Percentiles rank a stretch among this genome's conserved stretches.
These are phyloP conservation scores for Achatina immaculata DNA, from an alignment of 1,140 invertebrate genomes.

Conservation along the genomic window DNA sequence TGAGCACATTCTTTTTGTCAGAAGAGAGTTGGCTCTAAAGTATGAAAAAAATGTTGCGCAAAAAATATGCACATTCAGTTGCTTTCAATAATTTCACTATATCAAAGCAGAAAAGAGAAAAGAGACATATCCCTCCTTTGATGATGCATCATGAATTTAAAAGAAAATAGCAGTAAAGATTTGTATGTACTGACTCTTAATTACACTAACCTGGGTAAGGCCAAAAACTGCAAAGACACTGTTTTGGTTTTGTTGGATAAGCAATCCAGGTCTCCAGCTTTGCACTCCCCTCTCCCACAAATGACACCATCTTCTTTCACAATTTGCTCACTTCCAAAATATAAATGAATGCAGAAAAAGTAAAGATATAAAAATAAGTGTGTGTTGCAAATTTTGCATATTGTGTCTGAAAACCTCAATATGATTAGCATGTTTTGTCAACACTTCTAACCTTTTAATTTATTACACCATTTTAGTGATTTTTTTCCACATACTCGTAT, in stretches of 20 bases:
- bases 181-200: background rate
- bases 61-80: too few species aligned
- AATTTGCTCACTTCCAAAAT: constrained; percentile 41
- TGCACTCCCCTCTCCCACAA: constrained; percentile 62
- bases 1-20: too few species aligned
- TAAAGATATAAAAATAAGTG: too few species aligned
- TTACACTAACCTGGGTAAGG: constrained; percentile 51
- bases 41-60: too few species aligned
- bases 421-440: too few species aligned
- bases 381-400: background rate
- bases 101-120: too few species aligned
- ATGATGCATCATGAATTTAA: background rate
- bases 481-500: too few species aligned
- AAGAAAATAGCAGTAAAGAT: background rate
- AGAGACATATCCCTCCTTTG: background rate
- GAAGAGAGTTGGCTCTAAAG: too few species aligned
- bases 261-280: constrained; percentile 57
- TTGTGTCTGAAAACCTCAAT: background rate
- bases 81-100: too few species aligned
- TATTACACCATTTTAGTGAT: too few species aligned
- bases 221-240: constrained; percentile 67
- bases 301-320: constrained; percentile 56
- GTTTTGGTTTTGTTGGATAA: constrained; percentile 67
- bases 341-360: too few species aligned
- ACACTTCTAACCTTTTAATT: too few species aligned